Conservation (phyloP, 2,797 vertebrate species). For the Eospalax fontanierii region DNA sequence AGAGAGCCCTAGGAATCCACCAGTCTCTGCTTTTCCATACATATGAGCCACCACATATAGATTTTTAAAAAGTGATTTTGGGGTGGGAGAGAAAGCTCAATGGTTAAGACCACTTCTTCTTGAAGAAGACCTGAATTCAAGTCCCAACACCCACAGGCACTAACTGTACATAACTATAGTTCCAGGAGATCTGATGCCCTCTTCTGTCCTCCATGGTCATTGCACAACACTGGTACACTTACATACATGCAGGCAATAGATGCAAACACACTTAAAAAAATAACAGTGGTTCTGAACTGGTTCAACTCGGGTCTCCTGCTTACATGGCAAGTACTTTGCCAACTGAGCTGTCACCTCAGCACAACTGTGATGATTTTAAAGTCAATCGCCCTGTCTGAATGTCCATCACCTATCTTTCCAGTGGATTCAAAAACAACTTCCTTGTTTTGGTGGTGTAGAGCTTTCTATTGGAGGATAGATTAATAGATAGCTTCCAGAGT, state of each 20-base stretch:
- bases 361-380: background rate
- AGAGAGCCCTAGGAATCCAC: background rate
- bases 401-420: background rate
- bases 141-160: too few species aligned
- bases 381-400: background rate
- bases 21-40: background rate
- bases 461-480: background rate
- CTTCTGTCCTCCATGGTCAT: too few species aligned
- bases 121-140: too few species aligned
- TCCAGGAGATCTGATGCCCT: too few species aligned
- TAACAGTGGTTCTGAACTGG: too few species aligned
- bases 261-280: too few species aligned
- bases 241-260: too few species aligned
- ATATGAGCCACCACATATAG: background rate
- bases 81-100: too few species aligned
- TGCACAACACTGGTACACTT: too few species aligned
- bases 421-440: constrained; percentile 41
- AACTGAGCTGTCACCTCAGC: too few species aligned
- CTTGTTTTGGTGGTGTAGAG: background rate
- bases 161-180: too few species aligned
- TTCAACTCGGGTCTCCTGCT: background rate
- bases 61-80: background rate
- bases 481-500: background rate
- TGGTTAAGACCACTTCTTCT: too few species aligned
- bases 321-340: background rate